Conservation (phyloP, 35 echinoderm and acorn worm genomes). For the Stichopus chloronotus region DNA sequence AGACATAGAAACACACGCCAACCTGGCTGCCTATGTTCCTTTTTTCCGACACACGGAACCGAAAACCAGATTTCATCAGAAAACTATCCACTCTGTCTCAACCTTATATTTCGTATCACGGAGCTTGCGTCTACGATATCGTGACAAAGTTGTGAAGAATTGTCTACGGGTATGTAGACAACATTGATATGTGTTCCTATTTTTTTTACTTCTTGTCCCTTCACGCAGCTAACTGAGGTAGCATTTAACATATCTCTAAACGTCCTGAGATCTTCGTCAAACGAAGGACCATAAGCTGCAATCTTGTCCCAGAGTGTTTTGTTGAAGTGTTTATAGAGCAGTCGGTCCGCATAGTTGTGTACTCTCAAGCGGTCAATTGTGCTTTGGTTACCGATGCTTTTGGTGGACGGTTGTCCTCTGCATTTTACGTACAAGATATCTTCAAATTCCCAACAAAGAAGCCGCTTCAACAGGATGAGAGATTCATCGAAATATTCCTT, state of each 20-base stretch:
- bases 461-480: conserved; percentile 45
- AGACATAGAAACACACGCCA: too few relatives aligned
- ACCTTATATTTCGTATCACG: not conserved
- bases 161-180: not conserved
- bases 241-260: conserved; percentile 52
- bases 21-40: too few relatives aligned
- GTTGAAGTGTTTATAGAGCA: conserved; percentile 69
- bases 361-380: not conserved
- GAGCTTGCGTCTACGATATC: not conserved
- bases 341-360: conserved; percentile 59
- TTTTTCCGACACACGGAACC: too few relatives aligned
- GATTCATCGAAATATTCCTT: conserved; percentile 69
- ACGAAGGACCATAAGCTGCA: conserved; percentile 55
- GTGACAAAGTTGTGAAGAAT: not conserved
- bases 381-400: not conserved
- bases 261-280: conserved; percentile 58
- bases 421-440: conserved; percentile 59
- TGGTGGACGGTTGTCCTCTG: not conserved
- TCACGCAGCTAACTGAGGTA: not conserved
- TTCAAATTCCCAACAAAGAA: conserved; percentile 59
- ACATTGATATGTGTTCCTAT: not conserved
- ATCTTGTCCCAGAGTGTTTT: conserved; percentile 67
- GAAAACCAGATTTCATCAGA: too few relatives aligned
- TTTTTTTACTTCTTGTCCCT: not conserved
- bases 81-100: conserved; percentile 6